A percentile compares a stretch with the other conserved stretches of the same genome.
Evolutionary conservation across 2,797 vertebrate genomes (phyloP).

Genomic region (Enteromius anoplus): DNA sequence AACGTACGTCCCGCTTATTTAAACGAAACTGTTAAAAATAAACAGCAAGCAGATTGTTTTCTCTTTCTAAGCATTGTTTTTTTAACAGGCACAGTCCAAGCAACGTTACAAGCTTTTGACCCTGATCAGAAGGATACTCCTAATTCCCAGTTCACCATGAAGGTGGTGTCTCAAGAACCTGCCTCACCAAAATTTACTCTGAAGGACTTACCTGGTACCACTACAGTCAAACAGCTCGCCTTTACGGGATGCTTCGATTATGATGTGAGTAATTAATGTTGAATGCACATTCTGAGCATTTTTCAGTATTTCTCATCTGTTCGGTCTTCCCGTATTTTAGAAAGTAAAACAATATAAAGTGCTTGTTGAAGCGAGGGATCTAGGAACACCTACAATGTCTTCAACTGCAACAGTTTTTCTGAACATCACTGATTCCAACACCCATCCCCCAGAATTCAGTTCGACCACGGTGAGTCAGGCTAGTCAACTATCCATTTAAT

Average conservation of each 20-base stretch:
- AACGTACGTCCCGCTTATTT: not conserved
- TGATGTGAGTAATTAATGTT: conserved; percentile 71
- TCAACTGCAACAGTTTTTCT: conserved; percentile 71
- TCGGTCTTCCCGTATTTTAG: conserved; percentile 65
- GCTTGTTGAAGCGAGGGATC: conserved; percentile 74
- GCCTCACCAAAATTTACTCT: conserved; percentile 65
- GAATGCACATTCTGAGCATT: not conserved
- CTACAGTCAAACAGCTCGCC: conserved; percentile 58
- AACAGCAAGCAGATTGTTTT: not conserved
- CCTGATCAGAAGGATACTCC: conserved; percentile 67
- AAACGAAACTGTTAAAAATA: not conserved
- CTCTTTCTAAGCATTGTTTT: not conserved
- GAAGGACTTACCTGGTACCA: not conserved
- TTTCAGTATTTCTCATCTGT: not conserved
- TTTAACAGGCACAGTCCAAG: conserved; percentile 60
- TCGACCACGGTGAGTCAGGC: conserved; percentile 58
- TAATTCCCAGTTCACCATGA: conserved; percentile 77
- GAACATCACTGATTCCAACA: conserved; percentile 76
- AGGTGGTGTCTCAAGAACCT: conserved; percentile 71
- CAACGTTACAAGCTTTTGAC: conserved; percentile 69
- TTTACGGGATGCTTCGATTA: conserved; percentile 81
- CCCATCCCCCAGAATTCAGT: conserved; percentile 75
- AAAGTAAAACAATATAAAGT: conserved; percentile 69
- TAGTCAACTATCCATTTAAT: not conserved
- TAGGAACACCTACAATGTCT: conserved; percentile 68